Base-by-base conservation (phyloP, 1,140 invertebrate genomes). In the Pteromalus puparum region DNA sequence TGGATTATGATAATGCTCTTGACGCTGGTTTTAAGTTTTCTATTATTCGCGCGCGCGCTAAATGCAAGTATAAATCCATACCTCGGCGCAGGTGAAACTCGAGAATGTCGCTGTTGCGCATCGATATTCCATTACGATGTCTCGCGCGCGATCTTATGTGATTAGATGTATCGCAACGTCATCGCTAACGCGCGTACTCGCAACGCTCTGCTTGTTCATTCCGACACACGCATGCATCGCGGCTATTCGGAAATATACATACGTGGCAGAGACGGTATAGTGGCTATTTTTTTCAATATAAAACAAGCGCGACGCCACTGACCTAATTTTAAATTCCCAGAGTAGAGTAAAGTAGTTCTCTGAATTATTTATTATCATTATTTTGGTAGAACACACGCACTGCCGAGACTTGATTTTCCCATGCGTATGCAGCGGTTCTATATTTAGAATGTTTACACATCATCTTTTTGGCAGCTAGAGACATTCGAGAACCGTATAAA, bases 161-260 rank as follows among this genome's bases (percentile, higher is more conserved):
- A 42, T 79, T 28, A 34, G 7, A 48, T 15, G 18, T 77, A 6
- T 77, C 42, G 74, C n/a, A 48, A 48, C 15, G 28, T 77, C 26
- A 65, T 0, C 5, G 53, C 30, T 38, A 7, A 0, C 15, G 30
- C 30, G 21, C n/a, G n/a, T n/a, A 15, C 21, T 67, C 53, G 78
- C 42, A 80, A 80, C 38, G 78, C 28, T 42, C 30, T 7, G 34
- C 28, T 77, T 65, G 24, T 77, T 48, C 10, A 53, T 34, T 48
- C 48, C 18, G 46, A 34, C 5, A 65, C 2, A 15, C 26, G 9
- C 15, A 15, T 0, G 15, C 46, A 9, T 0, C 46, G 15, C 46
- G 46, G 15, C 15, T 42, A 42, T 48, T 48, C 46, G 46, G 10
- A 48, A 48, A 48, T 42, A 42, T 42, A 42, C 38, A 42, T 9